Evolutionary conservation across 2,797 vertebrate species (phyloP).

Genomic region (Megalops cyprinoides): DNA sequence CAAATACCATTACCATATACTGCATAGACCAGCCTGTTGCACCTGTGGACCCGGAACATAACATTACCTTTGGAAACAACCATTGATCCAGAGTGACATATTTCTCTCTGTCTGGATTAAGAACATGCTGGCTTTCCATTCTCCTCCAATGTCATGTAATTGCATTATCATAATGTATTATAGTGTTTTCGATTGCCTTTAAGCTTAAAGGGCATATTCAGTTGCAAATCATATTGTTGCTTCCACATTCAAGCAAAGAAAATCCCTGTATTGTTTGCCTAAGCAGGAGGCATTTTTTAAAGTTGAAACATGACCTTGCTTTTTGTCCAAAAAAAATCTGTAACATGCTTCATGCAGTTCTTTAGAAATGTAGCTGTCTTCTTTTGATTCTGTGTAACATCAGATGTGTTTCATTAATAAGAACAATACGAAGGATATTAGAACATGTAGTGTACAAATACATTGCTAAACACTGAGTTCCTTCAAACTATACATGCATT

Average conservation of each 20-base stretch:
- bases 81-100: conserved; percentile 49
- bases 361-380: background rate
- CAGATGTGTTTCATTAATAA: no score
- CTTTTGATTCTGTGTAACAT: background rate
- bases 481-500: no score
- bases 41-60: conserved; percentile 28
- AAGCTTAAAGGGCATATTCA: conserved; percentile 52
- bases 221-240: conserved; percentile 51
- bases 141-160: conserved; percentile 43
- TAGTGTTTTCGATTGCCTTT: conserved; percentile 57
- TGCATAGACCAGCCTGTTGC: conserved; percentile 26
- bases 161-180: conserved; percentile 52
- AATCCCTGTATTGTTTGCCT: conserved; percentile 34
- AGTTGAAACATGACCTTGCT: no score
- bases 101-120: conserved; percentile 41
- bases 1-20: conserved; percentile 3
- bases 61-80: conserved; percentile 45
- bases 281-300: no score
- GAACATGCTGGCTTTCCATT: conserved; percentile 40
- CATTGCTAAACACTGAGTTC: no score
- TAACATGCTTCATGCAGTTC: background rate
- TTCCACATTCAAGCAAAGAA: conserved; percentile 39
- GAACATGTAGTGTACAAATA: no score
- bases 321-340: background rate
- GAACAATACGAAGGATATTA: no score